Evolutionary conservation across 2,888 invertebrate species (phyloP).

Genomic region (Belgica antarctica): DNA sequence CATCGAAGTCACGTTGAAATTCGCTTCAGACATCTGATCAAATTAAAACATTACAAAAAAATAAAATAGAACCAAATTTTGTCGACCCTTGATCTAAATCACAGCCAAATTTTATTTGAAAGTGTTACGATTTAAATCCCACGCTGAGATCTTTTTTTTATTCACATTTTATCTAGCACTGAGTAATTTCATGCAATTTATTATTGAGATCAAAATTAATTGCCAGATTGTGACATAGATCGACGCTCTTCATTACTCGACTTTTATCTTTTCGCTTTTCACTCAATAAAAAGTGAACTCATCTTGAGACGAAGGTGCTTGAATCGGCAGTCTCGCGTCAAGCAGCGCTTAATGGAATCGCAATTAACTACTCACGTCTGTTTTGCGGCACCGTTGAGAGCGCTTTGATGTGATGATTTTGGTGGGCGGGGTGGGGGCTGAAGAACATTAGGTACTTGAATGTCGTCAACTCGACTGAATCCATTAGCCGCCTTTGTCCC

Average conservation of each 20-base stretch:
- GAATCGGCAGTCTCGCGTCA: too few species aligned
- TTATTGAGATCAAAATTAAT: conserved; percentile 13
- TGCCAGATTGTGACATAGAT: conserved; percentile 18
- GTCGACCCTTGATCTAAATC: background rate
- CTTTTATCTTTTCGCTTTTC: background rate
- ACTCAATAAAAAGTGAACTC: background rate
- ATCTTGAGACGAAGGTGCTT: background rate
- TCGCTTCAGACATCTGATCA: too few species aligned
- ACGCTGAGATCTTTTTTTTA: background rate
- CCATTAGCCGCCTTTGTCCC: conserved; percentile 5
- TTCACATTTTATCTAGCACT: background rate
- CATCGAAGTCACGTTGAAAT: too few species aligned
- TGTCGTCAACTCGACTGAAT: conserved; percentile 31
- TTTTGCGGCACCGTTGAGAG: conserved; percentile 7
- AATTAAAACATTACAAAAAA: too few species aligned
- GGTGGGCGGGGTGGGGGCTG: conserved; percentile 40
- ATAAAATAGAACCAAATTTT: too few species aligned
- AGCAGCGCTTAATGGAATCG: conserved; percentile 25
- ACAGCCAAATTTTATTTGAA: background rate
- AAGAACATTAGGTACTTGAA: background rate
- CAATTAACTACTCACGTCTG: conserved; percentile 39
- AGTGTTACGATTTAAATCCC: conserved; percentile 13
- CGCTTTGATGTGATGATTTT: conserved; percentile 24
- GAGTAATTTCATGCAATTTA: conserved; percentile 4
- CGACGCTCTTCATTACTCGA: background rate